Percentiles rank a stretch among this genome's conserved stretches.
Conservation (phyloP, 2,797 vertebrate species). For the Darevskia nairensis region DNA sequence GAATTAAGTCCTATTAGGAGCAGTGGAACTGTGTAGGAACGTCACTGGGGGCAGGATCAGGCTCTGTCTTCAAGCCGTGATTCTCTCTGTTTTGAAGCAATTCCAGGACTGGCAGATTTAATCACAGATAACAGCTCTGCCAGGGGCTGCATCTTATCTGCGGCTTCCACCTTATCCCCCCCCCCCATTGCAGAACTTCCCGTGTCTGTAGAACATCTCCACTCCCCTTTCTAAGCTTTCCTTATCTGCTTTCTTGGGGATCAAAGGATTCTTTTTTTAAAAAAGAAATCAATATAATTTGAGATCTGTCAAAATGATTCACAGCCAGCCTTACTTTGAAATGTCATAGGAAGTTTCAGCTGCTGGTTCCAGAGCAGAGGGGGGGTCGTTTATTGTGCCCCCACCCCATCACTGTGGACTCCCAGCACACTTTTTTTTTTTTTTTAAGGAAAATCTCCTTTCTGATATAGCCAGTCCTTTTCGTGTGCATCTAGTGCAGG, state of each 20-base stretch:
- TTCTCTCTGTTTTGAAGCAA: constrained; percentile 45
- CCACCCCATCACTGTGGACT: not conserved
- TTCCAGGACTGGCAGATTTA: constrained; percentile 39
- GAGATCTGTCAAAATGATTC: not conserved
- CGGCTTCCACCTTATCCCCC: no score
- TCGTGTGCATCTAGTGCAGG: not conserved
- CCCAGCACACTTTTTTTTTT: no score
- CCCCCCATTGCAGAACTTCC: not conserved
- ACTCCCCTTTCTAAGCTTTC: not conserved
- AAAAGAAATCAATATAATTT: constrained; percentile 37
- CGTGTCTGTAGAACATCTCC: no score
- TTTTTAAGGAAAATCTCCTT: not conserved
- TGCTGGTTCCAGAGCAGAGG: not conserved
- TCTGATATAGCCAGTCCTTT: not conserved
- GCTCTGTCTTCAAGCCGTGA: constrained; percentile 28
- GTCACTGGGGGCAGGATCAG: not conserved
- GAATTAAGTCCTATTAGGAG: not conserved
- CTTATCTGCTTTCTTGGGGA: not conserved
- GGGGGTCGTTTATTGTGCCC: not conserved
- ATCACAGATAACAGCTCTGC: constrained; percentile 37
- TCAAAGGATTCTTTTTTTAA: not conserved
- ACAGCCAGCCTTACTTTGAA: not conserved
- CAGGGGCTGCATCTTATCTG: not conserved
- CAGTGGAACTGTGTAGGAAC: not conserved
- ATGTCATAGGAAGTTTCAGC: not conserved